phyloP scores from a whole-genome alignment of 1,140 invertebrate genomes.

The Alviniconcha marisindica region DNA sequence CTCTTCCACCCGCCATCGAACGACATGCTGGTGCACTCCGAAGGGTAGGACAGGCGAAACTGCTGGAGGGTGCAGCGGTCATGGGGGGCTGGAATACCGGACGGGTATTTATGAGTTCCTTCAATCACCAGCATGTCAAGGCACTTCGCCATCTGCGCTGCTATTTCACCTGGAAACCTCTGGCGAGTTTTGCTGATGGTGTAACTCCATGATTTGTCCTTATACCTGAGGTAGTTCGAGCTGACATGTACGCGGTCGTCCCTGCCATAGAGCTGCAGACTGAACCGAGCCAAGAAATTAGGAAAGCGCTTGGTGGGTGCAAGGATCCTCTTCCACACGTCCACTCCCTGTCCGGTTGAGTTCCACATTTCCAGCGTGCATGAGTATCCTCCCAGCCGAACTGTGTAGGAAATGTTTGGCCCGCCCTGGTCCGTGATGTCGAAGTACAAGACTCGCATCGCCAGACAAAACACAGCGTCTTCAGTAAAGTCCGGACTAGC shows the following conservation, averaged over 20 bases:
- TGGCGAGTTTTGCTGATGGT: not conserved
- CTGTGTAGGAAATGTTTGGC: too few species aligned
- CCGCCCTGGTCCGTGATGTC: too few species aligned
- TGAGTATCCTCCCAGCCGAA: too few species aligned
- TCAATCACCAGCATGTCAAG: not conserved
- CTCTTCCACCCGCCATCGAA: constrained; percentile 3
- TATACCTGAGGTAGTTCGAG: not conserved
- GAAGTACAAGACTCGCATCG: too few species aligned
- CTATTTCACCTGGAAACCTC: not conserved
- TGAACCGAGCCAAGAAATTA: not conserved
- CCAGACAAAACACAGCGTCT: too few species aligned
- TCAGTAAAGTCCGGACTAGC: too few species aligned
- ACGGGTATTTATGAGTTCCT: not conserved
- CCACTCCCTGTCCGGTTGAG: not conserved
- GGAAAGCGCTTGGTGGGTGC: not conserved
- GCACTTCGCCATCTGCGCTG: not conserved
- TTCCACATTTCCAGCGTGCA: too few species aligned
- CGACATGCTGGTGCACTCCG: not conserved
- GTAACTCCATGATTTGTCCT: not conserved
- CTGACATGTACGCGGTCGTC: not conserved
- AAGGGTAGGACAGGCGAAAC: not conserved
- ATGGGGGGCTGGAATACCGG: too few species aligned
- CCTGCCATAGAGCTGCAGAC: not conserved
- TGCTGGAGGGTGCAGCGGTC: not conserved
- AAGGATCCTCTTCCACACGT: not conserved